Base-by-base conservation (phyloP, 1,140 invertebrate species). In the Orchesella cincta region DNA sequence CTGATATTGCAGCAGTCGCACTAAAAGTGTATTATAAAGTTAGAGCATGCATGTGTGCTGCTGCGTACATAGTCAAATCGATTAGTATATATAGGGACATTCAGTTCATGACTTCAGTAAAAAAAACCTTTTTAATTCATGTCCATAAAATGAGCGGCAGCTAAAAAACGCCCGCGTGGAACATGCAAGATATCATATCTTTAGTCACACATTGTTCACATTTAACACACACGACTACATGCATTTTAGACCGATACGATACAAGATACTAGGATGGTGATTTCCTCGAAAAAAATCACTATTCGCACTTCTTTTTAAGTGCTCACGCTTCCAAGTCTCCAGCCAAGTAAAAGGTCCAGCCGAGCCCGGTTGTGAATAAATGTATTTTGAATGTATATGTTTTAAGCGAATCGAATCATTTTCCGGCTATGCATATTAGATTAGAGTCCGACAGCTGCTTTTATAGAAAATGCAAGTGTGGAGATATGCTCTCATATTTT, bases 41-140 rank as follows among this genome's bases (percentile, higher is more conserved):
- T n/a, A n/a, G n/a, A n/a, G n/a, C n/a, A n/a, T n/a, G n/a, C n/a
- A n/a, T n/a, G n/a, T n/a, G n/a, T n/a, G n/a, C n/a, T n/a, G n/a
- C n/a, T n/a, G n/a, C n/a, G n/a, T n/a, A n/a, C n/a, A n/a, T n/a
- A n/a, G n/a, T n/a, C n/a, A n/a, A n/a, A n/a, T n/a, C n/a, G n/a
- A n/a, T n/a, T n/a, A n/a, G n/a, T n/a, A n/a, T n/a, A n/a, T n/a
- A n/a, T n/a, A n/a, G n/a, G n/a, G n/a, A n/a, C n/a, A n/a, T n/a
- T n/a, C n/a, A n/a, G n/a, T n/a, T n/a, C 52, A 57, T 57, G 52
- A 57, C 23, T 14, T 57, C 52, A 57, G 12, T 20, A 46, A n/a
- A 18, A 57, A 57, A 57, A 57, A 8, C 52, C 52, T 57, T 57
- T 57, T 57, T 57, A 57, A 14, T 57, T 57, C 52, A 57, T 23